These are phyloP conservation scores for Trochalopteron elliotii DNA, from an alignment of 2,113 vertebrate species.

Conservation along the genomic window DNA sequence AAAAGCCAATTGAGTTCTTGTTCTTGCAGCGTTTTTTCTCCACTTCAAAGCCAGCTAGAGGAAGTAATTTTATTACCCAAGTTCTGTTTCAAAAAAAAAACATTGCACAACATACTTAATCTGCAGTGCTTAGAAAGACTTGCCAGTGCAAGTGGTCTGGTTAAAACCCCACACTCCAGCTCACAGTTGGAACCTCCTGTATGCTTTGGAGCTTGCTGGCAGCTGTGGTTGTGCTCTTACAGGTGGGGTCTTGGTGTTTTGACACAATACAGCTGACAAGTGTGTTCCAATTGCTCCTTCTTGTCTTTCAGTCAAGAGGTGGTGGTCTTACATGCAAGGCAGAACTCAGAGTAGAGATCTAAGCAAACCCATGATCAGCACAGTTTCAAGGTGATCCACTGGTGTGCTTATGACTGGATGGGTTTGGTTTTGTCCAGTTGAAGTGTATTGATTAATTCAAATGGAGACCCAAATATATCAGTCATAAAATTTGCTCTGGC, in stretches of 20 bases:
- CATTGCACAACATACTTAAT: neutral
- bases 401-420: neutral
- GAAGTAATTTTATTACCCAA: slow-evolving; percentile 46
- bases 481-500: neutral
- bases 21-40: slow-evolving; percentile 31
- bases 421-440: neutral
- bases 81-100: slow-evolving; percentile 19
- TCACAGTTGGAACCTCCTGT: neutral
- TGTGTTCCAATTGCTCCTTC: neutral
- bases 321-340: neutral
- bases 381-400: neutral
- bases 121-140: neutral
- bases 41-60: slow-evolving; percentile 45
- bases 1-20: slow-evolving; percentile 50
- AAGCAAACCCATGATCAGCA: neutral
- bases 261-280: rapidly evolving
- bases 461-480: neutral
- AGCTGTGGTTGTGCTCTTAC: neutral
- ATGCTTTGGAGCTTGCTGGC: neutral
- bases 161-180: neutral
- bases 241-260: neutral
- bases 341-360: neutral
- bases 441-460: neutral
- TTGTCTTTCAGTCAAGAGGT: neutral
- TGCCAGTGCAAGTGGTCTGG: neutral